phyloP scores from a whole-genome alignment of 1,140 invertebrate species.

The Papilio polyxenes region DNA sequence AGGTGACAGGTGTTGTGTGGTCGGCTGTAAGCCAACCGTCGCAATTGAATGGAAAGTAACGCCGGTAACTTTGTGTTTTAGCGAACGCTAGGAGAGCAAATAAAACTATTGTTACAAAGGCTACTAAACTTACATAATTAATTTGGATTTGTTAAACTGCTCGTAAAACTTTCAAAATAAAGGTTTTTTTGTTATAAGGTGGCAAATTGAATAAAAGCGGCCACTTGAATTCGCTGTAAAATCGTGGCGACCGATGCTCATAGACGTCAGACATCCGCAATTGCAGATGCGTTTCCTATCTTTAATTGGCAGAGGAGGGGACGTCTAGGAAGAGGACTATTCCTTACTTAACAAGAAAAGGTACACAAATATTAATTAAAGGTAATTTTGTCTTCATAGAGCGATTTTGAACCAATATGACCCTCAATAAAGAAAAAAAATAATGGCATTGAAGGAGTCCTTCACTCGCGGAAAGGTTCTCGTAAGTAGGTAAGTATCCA shows the following conservation, averaged over 20 bases:
- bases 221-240: too few species aligned
- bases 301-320: too few species aligned
- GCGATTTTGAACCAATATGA: background rate
- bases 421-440: background rate
- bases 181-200: too few species aligned
- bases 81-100: constrained; percentile 52
- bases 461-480: background rate
- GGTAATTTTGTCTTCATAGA: too few species aligned
- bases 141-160: constrained; percentile 41
- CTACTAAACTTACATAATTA: constrained; percentile 44
- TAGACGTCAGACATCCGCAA: too few species aligned
- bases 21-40: constrained; percentile 44
- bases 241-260: too few species aligned
- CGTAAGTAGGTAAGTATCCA: background rate
- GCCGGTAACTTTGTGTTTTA: constrained; percentile 57
- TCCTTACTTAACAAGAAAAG: too few species aligned
- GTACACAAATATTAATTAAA: too few species aligned
- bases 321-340: too few species aligned
- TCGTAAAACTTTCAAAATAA: background rate
- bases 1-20: constrained; percentile 29
- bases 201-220: too few species aligned
- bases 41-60: constrained; percentile 59
- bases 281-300: too few species aligned
- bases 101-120: constrained; percentile 52
- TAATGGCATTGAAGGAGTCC: too few species aligned